A percentile compares a stretch with the other conserved stretches of the same genome.
phyloP scores from a whole-genome alignment of 2,888 invertebrate genomes.

The Meiosimyza decipiens region DNA sequence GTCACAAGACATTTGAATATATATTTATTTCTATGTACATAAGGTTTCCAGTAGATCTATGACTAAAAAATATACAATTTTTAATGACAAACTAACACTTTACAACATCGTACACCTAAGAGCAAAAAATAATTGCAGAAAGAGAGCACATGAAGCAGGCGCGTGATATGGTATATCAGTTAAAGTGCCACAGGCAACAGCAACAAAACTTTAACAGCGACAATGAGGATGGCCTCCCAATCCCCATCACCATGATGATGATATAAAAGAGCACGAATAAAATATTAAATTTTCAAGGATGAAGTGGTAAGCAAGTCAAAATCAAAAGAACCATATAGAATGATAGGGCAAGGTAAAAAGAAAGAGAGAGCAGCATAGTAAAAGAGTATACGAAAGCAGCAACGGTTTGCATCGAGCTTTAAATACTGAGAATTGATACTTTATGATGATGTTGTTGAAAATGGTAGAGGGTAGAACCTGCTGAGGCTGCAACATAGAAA shows the following conservation, averaged over 20 bases:
- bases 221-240: background rate
- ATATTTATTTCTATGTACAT: too few species aligned
- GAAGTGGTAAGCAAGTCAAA: conserved; percentile 27
- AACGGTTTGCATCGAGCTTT: background rate
- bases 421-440: conserved; percentile 13
- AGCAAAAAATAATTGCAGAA: too few species aligned
- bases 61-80: too few species aligned
- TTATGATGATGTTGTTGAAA: background rate
- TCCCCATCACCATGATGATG: background rate
- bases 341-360: background rate
- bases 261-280: conserved; percentile 15
- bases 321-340: background rate
- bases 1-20: too few species aligned
- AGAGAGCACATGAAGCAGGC: too few species aligned
- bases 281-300: conserved; percentile 31
- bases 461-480: too few species aligned
- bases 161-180: too few species aligned
- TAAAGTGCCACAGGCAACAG: conserved; percentile 1
- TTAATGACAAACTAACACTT: too few species aligned
- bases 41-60: too few species aligned
- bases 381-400: background rate
- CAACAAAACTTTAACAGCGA: conserved; percentile 5
- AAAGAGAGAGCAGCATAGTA: background rate
- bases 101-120: too few species aligned
- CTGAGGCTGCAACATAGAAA: background rate